Conservation (phyloP, 2,888 invertebrate species). For the Thyatira batis region DNA sequence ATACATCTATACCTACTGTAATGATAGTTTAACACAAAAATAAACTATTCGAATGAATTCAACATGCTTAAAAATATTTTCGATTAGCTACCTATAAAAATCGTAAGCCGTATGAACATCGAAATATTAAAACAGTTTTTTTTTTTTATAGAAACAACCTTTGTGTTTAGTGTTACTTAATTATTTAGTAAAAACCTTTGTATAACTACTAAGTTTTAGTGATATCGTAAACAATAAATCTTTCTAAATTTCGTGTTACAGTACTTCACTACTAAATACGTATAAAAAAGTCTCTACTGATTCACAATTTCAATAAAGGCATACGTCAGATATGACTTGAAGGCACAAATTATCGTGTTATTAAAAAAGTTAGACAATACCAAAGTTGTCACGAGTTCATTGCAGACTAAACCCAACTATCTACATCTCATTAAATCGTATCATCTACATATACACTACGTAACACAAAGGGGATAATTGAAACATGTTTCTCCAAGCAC, state of each 20-base stretch:
- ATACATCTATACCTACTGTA: slow-evolving; percentile 48
- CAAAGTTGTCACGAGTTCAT: slow-evolving; percentile 48
- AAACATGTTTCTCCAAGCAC: slow-evolving; percentile 61
- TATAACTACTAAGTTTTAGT: slow-evolving; percentile 1
- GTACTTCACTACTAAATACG: slow-evolving; percentile 59
- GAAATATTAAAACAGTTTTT: slow-evolving; percentile 24
- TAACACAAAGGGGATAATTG: slow-evolving; percentile 34
- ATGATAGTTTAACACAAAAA: slow-evolving; percentile 59
- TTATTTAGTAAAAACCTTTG: neutral
- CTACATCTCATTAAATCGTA: slow-evolving; percentile 13
- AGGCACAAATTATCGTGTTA: slow-evolving; percentile 72
- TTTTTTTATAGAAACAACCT: slow-evolving; percentile 15
- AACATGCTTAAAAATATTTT: slow-evolving; percentile 69
- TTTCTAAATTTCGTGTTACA: slow-evolving; percentile 51
- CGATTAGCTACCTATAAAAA: slow-evolving; percentile 30
- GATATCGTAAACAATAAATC: slow-evolving; percentile 43
- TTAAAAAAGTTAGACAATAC: slow-evolving; percentile 48
- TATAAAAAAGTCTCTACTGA: slow-evolving; percentile 71
- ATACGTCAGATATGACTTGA: slow-evolving; percentile 77
- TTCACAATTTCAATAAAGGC: slow-evolving; percentile 68
- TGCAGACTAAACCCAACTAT: slow-evolving; percentile 38
- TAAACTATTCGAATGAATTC: slow-evolving; percentile 77
- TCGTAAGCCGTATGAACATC: slow-evolving; percentile 23
- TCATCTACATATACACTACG: slow-evolving; percentile 21
- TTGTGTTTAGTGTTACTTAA: neutral